Evolutionary conservation across 2,888 invertebrate genomes (phyloP).

Genomic region (Bombylius discolor): DNA sequence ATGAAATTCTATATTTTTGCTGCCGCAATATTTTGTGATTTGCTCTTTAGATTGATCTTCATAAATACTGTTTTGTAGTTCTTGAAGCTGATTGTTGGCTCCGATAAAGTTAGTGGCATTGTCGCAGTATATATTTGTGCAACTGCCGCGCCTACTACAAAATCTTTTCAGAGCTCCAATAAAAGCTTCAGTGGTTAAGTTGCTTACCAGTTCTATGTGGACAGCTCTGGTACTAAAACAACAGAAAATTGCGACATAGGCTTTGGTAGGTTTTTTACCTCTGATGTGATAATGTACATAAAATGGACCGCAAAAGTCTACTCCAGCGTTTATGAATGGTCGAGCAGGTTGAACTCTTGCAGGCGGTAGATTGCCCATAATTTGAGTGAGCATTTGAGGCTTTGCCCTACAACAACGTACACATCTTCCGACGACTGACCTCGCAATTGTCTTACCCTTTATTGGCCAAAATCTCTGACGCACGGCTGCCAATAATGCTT

Average conservation of each 20-base stretch:
- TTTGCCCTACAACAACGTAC: constrained; percentile 11
- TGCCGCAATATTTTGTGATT: too few species aligned
- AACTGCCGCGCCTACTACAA: constrained; percentile 2
- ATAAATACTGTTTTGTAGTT: too few species aligned
- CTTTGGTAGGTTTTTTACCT: constrained; percentile 6
- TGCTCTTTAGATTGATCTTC: too few species aligned
- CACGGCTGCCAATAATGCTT: too few species aligned
- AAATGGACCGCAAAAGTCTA: constrained; percentile 9
- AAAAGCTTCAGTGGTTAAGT: constrained; percentile 11
- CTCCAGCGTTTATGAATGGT: constrained; percentile 8
- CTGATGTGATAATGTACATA: constrained; percentile 2
- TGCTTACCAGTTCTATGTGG: constrained; percentile 8
- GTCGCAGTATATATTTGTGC: constrained; percentile 3
- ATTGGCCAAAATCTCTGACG: constrained; percentile 16
- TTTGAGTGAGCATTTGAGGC: constrained; percentile 10
- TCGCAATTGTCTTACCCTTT: constrained; percentile 9
- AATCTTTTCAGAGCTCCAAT: constrained; percentile 10
- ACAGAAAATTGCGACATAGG: constrained; percentile 10
- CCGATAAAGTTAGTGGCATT: constrained; percentile 7
- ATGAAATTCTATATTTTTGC: too few species aligned
- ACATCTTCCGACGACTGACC: constrained; percentile 11
- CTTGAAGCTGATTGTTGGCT: too few species aligned
- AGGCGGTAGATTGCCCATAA: constrained; percentile 20
- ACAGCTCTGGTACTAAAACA: constrained; percentile 11
- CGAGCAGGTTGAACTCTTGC: constrained; percentile 8